Evolutionary conservation across 2,797 vertebrate genomes (phyloP).

Genomic region (Masticophis lateralis): DNA sequence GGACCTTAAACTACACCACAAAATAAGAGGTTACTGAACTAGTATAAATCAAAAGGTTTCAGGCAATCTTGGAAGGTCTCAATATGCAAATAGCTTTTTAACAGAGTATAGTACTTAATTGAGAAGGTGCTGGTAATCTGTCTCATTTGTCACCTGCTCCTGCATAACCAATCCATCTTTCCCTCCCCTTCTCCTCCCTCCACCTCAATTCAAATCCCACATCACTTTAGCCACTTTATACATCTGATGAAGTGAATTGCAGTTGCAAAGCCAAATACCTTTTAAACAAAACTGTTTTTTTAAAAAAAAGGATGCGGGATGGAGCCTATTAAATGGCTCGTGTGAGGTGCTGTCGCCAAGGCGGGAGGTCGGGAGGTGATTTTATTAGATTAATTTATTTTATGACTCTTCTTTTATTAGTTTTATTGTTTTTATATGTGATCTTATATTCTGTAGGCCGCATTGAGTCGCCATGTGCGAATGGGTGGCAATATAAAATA

Average conservation of each 20-base stretch:
- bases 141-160: not conserved
- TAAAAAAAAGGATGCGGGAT: not conserved
- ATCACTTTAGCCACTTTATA: not conserved
- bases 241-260: not conserved
- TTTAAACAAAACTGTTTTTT: not conserved
- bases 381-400: no score
- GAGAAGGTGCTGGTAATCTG: not conserved
- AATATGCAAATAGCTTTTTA: not conserved
- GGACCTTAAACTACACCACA: not conserved
- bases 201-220: not conserved
- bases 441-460: no score
- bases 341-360: no score
- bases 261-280: not conserved
- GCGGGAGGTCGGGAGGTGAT: no score
- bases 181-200: not conserved
- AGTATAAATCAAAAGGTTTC: not conserved
- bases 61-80: not conserved
- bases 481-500: no score
- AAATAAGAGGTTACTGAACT: not conserved
- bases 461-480: no score
- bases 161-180: not conserved
- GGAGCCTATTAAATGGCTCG: no score
- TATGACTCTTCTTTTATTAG: no score
- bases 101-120: not conserved
- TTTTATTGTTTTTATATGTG: no score